Percentiles rank a stretch among this genome's conserved stretches.
Evolutionary conservation across 2,113 vertebrate species (phyloP).

Genomic region (Serilophus lunatus): DNA sequence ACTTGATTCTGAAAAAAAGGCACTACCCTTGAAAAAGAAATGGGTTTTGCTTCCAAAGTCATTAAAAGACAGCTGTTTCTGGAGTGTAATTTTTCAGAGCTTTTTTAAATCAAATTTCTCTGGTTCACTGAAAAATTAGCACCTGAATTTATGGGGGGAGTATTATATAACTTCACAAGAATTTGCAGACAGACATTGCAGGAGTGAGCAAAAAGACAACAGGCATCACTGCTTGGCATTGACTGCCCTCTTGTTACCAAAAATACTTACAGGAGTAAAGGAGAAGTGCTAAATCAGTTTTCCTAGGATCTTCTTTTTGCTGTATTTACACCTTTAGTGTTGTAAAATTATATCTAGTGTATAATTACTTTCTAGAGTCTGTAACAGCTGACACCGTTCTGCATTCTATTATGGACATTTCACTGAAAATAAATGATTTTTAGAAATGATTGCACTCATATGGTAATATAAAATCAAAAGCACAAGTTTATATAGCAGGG

Average conservation of each 20-base stretch:
- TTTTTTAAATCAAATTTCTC: not conserved
- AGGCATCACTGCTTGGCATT: not conserved
- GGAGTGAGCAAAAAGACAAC: not conserved
- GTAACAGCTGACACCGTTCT: not conserved
- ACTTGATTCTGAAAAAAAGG: not conserved
- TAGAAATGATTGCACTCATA: not conserved
- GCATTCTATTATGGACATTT: not conserved
- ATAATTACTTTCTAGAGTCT: not conserved
- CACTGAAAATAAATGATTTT: not conserved
- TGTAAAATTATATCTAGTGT: not conserved
- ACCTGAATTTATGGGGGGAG: not conserved
- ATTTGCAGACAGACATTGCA: not conserved
- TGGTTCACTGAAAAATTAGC: not conserved
- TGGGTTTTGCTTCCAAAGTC: not conserved
- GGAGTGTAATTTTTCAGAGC: not conserved
- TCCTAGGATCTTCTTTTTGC: not conserved
- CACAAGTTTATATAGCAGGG: not conserved
- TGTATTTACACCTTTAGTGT: not conserved
- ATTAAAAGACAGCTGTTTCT: not conserved
- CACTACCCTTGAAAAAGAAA: not conserved
- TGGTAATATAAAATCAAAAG: not conserved
- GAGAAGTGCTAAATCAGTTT: not conserved
- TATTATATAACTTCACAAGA: not conserved
- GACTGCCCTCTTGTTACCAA: not conserved
- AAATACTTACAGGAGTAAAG: not conserved